Evolutionary conservation across 2,113 vertebrate genomes (phyloP), one percentile per base, ranked within the genome.

Genomic region (Octodon degus): DNA sequence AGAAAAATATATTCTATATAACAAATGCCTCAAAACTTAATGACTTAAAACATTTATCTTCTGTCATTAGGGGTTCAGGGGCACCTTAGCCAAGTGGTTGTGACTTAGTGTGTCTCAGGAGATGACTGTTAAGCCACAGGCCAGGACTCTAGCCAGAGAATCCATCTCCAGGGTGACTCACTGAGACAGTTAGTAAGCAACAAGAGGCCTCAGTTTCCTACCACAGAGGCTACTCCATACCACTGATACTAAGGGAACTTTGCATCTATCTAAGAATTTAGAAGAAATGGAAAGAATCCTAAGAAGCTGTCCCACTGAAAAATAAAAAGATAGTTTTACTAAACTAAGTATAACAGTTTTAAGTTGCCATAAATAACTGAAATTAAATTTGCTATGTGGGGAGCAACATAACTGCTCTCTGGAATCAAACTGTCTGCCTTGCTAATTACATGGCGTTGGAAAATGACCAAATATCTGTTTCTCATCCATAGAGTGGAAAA

Each of bases 261-360:
- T 88, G 8, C 8, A 6, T 65, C 60, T 58, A 9, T 50, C 32
- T 30, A 84, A n/a, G 4, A 68, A 40, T 55, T 67, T 55, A 92
- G 32, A 84, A 76, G 85, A 89, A 86, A 72, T 82, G 34, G 30
- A 32, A 77, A 70, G 58, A 94, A 84, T 25, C 72, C 32, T 32
- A 47, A 82, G 22, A 86, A 50, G 80, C 89, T 67, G 72, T 67
- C 62, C 77, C 74, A 50, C 7, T 22, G 43, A 86, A 37, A 37
- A 91, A 81, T 60, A 58, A 62, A 94, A 84, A 72, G 43, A 60
- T 30, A 16, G 76, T 90, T 90, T 88, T 90, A 62, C 47, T 25
- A 81, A 79, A 63, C 70, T 62, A 80, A 55, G 13, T 50, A 22
- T 70, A n/a, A 68, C 37, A 94, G 55, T 95, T 95, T 94, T 43